Evolutionary conservation across 1,140 invertebrate genomes (phyloP).

Genomic region (Zaprionus taronus): DNA sequence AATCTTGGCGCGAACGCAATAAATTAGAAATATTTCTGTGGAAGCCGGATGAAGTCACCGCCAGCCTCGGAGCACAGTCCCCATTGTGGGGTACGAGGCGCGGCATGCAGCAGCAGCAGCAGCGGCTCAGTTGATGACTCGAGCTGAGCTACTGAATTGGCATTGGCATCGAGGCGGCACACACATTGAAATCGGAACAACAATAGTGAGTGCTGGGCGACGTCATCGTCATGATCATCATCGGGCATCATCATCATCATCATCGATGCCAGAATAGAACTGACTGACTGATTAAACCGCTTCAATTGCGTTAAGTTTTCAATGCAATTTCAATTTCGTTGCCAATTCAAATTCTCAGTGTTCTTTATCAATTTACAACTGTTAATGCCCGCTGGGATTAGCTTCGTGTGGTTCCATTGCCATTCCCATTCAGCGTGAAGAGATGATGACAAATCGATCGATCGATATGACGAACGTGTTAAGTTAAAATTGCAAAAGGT

Average conservation of each 20-base stretch:
- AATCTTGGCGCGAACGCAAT: conserved; percentile 30
- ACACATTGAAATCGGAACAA: conserved; percentile 7
- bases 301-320: conserved; percentile 40
- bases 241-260: conserved; percentile 9
- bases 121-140: conserved; percentile 18
- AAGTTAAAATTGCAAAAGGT: neutral
- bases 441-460: conserved; percentile 16
- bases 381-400: neutral
- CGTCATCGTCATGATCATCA: conserved; percentile 43
- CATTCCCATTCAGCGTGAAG: neutral
- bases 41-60: conserved; percentile 54
- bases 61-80: neutral
- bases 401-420: neutral
- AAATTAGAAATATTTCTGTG: conserved; percentile 46
- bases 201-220: conserved; percentile 18
- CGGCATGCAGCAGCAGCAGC: neutral
- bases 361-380: conserved; percentile 4
- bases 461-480: conserved; percentile 3
- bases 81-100: neutral
- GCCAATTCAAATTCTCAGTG: conserved; percentile 4
- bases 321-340: conserved; percentile 27
- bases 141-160: conserved; percentile 9
- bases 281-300: conserved; percentile 38
- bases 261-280: conserved; percentile 20
- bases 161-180: conserved; percentile 26